A percentile compares a stretch with the other conserved stretches of the same genome.
phyloP scores from a whole-genome alignment of 1,140 invertebrate species.

The Heliconius eleuchia region DNA sequence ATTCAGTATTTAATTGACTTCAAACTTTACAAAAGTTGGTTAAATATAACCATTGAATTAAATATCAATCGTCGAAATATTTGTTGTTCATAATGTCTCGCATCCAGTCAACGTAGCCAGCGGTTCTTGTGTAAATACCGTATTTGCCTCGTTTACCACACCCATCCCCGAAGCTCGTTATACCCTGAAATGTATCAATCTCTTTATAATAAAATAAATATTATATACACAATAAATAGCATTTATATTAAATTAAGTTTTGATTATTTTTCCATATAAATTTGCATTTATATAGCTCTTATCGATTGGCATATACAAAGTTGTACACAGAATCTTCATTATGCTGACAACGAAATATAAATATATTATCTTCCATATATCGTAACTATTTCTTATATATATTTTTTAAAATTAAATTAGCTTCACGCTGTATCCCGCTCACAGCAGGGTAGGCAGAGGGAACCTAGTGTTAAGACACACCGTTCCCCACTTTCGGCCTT shows the following conservation, averaged over 20 bases:
- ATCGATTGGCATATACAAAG: too few species aligned
- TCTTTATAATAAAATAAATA: neutral
- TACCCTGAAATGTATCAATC: conserved; percentile 86
- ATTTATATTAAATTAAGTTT: neutral
- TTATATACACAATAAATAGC: neutral
- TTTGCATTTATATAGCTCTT: too few species aligned
- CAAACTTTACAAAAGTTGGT: neutral
- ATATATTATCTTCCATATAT: too few species aligned
- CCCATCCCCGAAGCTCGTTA: conserved; percentile 97
- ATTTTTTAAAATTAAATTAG: too few species aligned
- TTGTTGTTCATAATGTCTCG: conserved; percentile 67
- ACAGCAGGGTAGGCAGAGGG: too few species aligned
- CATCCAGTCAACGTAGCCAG: conserved; percentile 94
- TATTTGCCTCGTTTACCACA: conserved; percentile 95
- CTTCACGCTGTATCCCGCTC: too few species aligned
- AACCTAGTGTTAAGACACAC: too few species aligned
- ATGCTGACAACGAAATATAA: too few species aligned
- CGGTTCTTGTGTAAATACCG: conserved; percentile 94
- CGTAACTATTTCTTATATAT: too few species aligned
- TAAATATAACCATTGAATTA: neutral
- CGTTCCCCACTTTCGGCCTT: too few species aligned
- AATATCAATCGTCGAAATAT: conserved; percentile 45
- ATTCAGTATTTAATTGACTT: neutral
- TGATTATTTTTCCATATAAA: too few species aligned
- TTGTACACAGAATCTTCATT: too few species aligned